phyloP scores from a whole-genome alignment of 2,888 invertebrate genomes.

The Volucella inflata region DNA sequence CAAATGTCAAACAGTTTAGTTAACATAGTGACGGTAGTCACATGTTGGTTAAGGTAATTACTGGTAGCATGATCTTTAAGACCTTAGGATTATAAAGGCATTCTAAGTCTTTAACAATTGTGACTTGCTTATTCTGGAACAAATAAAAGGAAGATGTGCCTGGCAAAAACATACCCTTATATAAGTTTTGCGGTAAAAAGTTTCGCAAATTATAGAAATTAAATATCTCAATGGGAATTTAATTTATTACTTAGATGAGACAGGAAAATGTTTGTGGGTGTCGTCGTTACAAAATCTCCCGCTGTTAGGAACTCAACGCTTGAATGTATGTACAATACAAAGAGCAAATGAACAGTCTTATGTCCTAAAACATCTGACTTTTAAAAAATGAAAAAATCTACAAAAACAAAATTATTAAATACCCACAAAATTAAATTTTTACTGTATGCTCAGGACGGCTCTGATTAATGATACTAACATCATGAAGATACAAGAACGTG shows the following conservation, averaged over 20 bases:
- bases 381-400: constrained; percentile 27
- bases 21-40: not conserved
- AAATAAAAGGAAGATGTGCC: not conserved
- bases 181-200: not conserved
- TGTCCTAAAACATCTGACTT: constrained; percentile 46
- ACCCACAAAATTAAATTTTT: constrained; percentile 3
- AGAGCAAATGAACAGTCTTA: constrained; percentile 17
- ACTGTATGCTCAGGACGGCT: constrained; percentile 69
- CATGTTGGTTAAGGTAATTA: constrained; percentile 17
- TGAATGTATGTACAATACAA: constrained; percentile 29
- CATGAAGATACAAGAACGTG: constrained; percentile 35
- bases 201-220: constrained; percentile 4
- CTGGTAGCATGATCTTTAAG: no score
- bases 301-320: constrained; percentile 50
- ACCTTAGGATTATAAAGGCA: no score
- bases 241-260: constrained; percentile 59
- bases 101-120: no score
- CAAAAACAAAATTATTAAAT: constrained; percentile 40
- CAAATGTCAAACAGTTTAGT: constrained; percentile 16
- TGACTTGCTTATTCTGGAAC: no score
- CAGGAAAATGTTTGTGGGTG: constrained; percentile 66
- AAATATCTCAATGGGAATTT: constrained; percentile 49
- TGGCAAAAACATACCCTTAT: not conserved
- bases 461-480: constrained; percentile 66
- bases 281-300: constrained; percentile 67